Evolutionary conservation across 2,797 vertebrate genomes (phyloP).

Genomic region (Fistularia tabacaria): DNA sequence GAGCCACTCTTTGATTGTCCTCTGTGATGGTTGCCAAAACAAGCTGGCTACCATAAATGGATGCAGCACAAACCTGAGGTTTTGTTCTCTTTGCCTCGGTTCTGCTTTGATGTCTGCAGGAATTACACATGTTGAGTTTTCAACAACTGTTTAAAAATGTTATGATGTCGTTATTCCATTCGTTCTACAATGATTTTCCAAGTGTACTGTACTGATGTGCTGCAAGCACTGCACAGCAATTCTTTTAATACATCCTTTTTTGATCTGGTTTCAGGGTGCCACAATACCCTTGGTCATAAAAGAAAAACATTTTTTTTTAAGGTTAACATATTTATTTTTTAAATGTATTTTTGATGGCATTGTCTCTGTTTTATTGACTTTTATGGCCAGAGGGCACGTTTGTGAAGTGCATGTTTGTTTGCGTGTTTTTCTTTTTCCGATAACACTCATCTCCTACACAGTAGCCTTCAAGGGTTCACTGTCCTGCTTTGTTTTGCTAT

Average conservation of each 20-base stretch:
- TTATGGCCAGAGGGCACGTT: slow-evolving; percentile 4
- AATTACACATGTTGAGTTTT: slow-evolving; percentile 33
- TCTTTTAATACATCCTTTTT: slow-evolving; percentile 1
- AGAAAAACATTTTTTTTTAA: not conserved
- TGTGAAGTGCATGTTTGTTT: slow-evolving; percentile 1
- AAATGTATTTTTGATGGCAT: slow-evolving; percentile 6
- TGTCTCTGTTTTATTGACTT: slow-evolving; percentile 11
- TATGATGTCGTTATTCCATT: not conserved
- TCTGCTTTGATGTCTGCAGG: slow-evolving; percentile 13
- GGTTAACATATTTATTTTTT: not conserved
- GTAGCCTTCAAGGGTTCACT: slow-evolving; percentile 4
- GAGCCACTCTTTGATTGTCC: slow-evolving; percentile 23
- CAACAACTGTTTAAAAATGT: not conserved
- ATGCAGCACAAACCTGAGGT: slow-evolving; percentile 19
- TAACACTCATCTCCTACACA: slow-evolving; percentile 4
- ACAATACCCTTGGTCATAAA: slow-evolving; percentile 27
- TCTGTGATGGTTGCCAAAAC: slow-evolving; percentile 30
- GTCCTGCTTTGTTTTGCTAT: slow-evolving; percentile 22
- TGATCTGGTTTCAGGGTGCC: slow-evolving; percentile 34
- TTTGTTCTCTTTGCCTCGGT: not conserved
- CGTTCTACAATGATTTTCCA: slow-evolving; percentile 1
- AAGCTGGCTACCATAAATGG: slow-evolving; percentile 13
- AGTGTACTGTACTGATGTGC: not conserved
- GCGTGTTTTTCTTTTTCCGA: not conserved
- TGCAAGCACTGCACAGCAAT: slow-evolving; percentile 11